Evolutionary conservation across 2,888 invertebrate species (phyloP).

Genomic region (Neuroscelio doddi): DNA sequence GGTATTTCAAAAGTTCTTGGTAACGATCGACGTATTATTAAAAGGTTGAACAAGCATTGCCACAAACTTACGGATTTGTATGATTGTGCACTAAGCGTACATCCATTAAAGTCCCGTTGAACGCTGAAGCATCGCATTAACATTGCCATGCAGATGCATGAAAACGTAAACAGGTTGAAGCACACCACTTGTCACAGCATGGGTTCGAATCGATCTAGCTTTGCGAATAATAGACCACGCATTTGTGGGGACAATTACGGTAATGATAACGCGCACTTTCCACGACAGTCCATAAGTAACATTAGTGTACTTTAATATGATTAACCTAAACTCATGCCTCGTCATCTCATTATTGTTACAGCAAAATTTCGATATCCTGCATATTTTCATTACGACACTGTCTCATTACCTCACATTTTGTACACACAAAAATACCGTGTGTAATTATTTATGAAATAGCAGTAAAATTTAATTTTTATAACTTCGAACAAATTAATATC

Average conservation of each 20-base stretch:
- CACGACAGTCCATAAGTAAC: constrained; percentile 44
- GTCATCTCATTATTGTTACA: constrained; percentile 35
- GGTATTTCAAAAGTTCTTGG: no score
- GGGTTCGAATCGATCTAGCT: constrained; percentile 47
- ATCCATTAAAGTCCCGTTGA: constrained; percentile 48
- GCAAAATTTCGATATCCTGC: constrained; percentile 11
- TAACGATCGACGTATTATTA: no score
- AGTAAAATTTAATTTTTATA: no score
- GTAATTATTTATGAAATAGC: no score
- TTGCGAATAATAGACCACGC: constrained; percentile 48
- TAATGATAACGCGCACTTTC: constrained; percentile 47
- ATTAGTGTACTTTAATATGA: constrained; percentile 41
- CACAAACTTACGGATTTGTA: constrained; percentile 40
- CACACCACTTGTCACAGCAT: constrained; percentile 47
- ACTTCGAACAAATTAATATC: no score
- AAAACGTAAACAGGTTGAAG: constrained; percentile 49
- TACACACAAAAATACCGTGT: no score
- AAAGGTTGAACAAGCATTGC: constrained; percentile 32
- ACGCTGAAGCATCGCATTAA: constrained; percentile 46
- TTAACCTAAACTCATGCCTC: constrained; percentile 36
- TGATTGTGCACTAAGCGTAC: constrained; percentile 42
- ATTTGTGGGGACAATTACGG: constrained; percentile 46
- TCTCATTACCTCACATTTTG: no score
- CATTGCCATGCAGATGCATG: constrained; percentile 46
- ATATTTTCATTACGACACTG: constrained; percentile 3